These are phyloP conservation scores for Euzetes globulus DNA, from an alignment of 2,888 invertebrate genomes.

Conservation along the genomic window DNA sequence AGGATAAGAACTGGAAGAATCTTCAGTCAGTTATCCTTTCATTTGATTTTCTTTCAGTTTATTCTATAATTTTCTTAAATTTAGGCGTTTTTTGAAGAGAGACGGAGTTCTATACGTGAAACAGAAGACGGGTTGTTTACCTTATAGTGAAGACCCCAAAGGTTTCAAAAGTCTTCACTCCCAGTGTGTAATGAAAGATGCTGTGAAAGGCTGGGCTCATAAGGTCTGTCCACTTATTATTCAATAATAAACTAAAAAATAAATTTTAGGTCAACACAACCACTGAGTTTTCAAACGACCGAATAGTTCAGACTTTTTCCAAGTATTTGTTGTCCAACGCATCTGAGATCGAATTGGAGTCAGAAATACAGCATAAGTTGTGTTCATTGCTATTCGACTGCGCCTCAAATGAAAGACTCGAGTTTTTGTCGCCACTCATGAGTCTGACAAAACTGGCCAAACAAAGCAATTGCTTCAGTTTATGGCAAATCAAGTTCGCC, in stretches of 20 bases:
- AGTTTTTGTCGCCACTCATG: conserved; percentile 55
- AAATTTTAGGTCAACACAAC: conserved; percentile 38
- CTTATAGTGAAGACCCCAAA: conserved; percentile 66
- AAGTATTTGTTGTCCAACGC: conserved; percentile 39
- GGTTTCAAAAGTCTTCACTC: conserved; percentile 70
- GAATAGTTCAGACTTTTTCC: conserved; percentile 41
- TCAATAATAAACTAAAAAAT: background rate
- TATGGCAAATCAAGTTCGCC: conserved; percentile 35
- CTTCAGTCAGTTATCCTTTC: conserved; percentile 56
- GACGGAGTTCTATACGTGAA: conserved; percentile 63
- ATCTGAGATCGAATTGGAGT: conserved; percentile 38
- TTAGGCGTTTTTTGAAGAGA: conserved; percentile 45
- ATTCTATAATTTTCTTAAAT: conserved; percentile 27
- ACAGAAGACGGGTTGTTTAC: conserved; percentile 77
- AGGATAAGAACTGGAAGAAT: conserved; percentile 69
- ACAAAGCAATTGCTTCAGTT: background rate
- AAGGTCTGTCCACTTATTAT: conserved; percentile 5
- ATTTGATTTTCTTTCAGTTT: background rate
- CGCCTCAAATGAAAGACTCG: conserved; percentile 68
- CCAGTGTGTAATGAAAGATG: conserved; percentile 67
- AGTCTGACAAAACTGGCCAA: background rate
- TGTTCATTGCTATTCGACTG: conserved; percentile 69
- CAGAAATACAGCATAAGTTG: conserved; percentile 50
- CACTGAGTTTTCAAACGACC: conserved; percentile 42
- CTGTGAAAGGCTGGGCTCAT: conserved; percentile 59